Conservation (phyloP, 2,797 vertebrate genomes). For the Enteromius viviparus region DNA sequence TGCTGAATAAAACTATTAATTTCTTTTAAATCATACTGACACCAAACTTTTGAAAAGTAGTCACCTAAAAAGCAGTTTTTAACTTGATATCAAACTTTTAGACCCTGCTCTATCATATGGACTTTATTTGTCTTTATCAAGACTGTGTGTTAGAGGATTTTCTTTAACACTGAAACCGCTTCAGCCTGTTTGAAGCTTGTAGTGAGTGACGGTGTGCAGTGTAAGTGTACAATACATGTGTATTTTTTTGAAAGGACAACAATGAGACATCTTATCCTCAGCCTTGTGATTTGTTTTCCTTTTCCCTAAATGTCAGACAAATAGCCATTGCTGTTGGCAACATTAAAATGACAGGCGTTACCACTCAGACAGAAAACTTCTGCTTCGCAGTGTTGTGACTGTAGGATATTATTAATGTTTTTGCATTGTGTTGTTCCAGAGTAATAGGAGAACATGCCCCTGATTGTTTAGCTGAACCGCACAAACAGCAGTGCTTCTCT, state of each 20-base stretch:
- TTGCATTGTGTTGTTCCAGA: not conserved
- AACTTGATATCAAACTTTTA: not conserved
- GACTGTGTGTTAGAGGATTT: not conserved
- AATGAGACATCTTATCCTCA: constrained; percentile 8
- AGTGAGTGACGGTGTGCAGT: not conserved
- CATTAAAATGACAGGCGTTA: constrained; percentile 16
- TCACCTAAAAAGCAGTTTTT: not conserved
- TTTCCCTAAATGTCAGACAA: not conserved
- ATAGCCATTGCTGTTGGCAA: not conserved
- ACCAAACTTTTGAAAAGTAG: not conserved
- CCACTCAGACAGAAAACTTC: not conserved
- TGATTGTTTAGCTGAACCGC: not conserved
- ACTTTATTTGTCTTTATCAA: not conserved
- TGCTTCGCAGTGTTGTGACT: not conserved
- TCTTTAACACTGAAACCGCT: not conserved
- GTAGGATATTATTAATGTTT: not conserved
- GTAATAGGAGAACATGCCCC: not conserved
- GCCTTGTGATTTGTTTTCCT: not conserved
- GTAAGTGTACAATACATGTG: too few species aligned
- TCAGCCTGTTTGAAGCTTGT: not conserved
- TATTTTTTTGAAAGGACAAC: not conserved
- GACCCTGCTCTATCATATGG: not conserved
- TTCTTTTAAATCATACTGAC: not conserved
- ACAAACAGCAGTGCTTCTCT: not conserved
- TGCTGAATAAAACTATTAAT: not conserved